Base-by-base conservation (phyloP, 1,140 invertebrate genomes). In the Zaprionus tsacasi region DNA sequence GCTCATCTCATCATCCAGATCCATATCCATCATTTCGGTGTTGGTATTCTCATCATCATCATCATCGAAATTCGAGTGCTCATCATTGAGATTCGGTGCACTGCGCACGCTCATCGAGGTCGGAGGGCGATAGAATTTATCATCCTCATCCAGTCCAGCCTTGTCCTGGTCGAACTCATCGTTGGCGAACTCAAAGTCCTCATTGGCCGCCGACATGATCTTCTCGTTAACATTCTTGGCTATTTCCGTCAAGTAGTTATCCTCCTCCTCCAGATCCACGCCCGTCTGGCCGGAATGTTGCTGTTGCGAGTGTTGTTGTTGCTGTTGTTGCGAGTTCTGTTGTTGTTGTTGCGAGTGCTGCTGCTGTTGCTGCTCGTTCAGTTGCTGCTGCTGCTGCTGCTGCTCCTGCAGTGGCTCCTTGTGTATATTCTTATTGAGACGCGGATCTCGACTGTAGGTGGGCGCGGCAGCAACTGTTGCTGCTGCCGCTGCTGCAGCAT, bases 171-270 rank as follows among this genome's bases (percentile, higher is more conserved):
- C 91, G 48, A 92, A 92, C 33, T 87, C 91, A 66, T 92, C 91
- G 70, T 92, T 76, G 45, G 83, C 87, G 36, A 90, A 91, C 60
- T 83, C 83, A 27, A 92, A 92, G 50, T 92, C 92, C 61, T 91
- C 91, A 8, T 78, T 86, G 13, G 83, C 79, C 0, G 85, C 78
- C 54, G 91, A 91, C 91, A 92, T 92, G 48, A 92, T 92, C 59
- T 92, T 92, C 35, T 92, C 91, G 54, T 92, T 92, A 1, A 92
- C 91, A 55, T 91, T 92, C 60, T 92, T 92, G 0, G 92, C 92
- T 11, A 92, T 92, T 57, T 91, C 89, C 12, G 92, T 92, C 6
- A 92, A 63, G 70, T 91, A 92, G 54, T 91, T 92, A 70, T 92
- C 92, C 40, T 92, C 92, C 63, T 92, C 91, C 27, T 87, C 82